Conservation (phyloP, 2,113 vertebrate species). For the Esox niger region DNA sequence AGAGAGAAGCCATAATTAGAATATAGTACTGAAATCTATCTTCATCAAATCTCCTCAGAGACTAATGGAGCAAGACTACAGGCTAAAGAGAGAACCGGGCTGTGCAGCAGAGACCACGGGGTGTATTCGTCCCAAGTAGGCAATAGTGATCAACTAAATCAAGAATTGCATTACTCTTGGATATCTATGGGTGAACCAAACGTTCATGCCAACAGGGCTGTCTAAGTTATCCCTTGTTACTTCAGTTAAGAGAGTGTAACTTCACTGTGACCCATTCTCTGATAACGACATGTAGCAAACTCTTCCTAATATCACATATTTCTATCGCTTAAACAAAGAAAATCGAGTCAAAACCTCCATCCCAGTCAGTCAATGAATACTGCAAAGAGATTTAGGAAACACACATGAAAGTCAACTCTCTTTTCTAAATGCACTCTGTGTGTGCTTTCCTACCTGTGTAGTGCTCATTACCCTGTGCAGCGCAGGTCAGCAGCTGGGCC, state of each 20-base stretch:
- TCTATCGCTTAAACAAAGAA: too few relatives aligned
- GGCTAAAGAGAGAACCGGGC: slow-evolving; percentile 25
- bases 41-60: slow-evolving; percentile 51
- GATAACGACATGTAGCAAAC: background rate
- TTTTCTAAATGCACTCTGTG: background rate
- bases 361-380: too few relatives aligned
- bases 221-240: slow-evolving; percentile 5
- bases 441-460: slow-evolving; percentile 84
- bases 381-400: too few relatives aligned
- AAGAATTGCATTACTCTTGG: slow-evolving; percentile 5
- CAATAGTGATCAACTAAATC: slow-evolving; percentile 18
- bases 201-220: background rate
- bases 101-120: slow-evolving; percentile 11
- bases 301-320: too few relatives aligned
- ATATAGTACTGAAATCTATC: slow-evolving; percentile 51
- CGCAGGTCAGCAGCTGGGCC: slow-evolving; percentile 95
- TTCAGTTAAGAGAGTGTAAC: background rate
- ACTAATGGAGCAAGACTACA: slow-evolving; percentile 32
- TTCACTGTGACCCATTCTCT: background rate
- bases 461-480: slow-evolving; percentile 96
- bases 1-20: slow-evolving; percentile 39
- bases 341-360: too few relatives aligned
- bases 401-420: background rate
- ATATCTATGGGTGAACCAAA: background rate
- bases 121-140: slow-evolving; percentile 3